These are phyloP conservation scores for Neoaliturus tenellus DNA, from an alignment of 2,888 invertebrate species.

Conservation along the genomic window DNA sequence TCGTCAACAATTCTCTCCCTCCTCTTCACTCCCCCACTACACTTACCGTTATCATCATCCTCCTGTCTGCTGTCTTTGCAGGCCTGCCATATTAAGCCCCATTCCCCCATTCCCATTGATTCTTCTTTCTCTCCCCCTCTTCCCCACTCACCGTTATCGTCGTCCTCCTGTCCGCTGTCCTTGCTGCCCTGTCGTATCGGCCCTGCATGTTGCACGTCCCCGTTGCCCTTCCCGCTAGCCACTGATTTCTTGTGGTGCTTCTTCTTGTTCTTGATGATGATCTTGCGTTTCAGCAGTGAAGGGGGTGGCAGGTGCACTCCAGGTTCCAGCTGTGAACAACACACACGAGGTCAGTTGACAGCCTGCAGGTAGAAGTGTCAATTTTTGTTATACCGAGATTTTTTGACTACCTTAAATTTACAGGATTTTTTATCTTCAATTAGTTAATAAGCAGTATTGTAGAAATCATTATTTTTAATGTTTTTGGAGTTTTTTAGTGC, in stretches of 20 bases:
- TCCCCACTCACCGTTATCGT: constrained; percentile 68
- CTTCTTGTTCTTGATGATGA: constrained; percentile 98
- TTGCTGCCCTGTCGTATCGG: constrained; percentile 83
- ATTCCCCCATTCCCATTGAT: constrained; percentile 80
- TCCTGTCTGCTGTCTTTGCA: constrained; percentile 86
- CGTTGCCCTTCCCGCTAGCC: constrained; percentile 75
- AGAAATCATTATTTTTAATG: no score
- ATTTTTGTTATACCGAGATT: no score
- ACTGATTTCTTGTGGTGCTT: constrained; percentile 77
- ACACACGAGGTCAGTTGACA: no score
- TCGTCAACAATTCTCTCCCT: no score
- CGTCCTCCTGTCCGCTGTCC: constrained; percentile 81
- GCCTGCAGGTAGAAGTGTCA: no score
- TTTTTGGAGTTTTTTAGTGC: no score
- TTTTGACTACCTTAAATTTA: no score
- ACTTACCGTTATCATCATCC: constrained; percentile 71
- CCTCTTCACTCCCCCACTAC: no score
- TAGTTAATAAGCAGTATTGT: no score
- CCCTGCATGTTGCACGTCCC: constrained; percentile 76
- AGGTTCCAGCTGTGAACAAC: constrained; percentile 76
- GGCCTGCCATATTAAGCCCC: constrained; percentile 77
- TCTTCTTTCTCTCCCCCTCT: no score
- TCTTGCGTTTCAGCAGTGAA: constrained; percentile 88
- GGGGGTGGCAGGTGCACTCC: constrained; percentile 93
- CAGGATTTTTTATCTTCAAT: no score